A percentile compares a stretch with the other conserved stretches of the same genome.
Conservation (phyloP, 2,888 invertebrate genomes). For the Electrophaes corylata region DNA sequence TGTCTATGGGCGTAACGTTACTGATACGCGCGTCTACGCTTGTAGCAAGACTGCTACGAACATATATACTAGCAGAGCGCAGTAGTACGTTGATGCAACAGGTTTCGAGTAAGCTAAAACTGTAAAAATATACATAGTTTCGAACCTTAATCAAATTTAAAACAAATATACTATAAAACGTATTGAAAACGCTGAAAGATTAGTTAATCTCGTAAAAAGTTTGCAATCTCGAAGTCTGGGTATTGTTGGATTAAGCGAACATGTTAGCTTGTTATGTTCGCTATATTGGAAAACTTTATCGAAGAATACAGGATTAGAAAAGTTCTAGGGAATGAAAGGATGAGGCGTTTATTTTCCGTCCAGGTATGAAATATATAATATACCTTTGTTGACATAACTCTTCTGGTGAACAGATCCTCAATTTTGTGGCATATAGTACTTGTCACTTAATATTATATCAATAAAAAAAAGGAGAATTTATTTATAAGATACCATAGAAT, state of each 20-base stretch:
- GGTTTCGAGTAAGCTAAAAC: neutral
- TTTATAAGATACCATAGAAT: neutral
- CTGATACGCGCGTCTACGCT: neutral
- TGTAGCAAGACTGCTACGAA: neutral
- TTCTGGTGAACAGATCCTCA: neutral
- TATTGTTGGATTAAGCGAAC: conserved; percentile 59
- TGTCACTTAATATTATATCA: too few relatives aligned
- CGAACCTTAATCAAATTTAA: neutral
- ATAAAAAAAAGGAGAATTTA: neutral
- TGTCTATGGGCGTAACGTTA: neutral
- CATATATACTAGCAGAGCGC: neutral
- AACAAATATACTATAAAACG: neutral
- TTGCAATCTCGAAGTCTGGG: conserved; percentile 46
- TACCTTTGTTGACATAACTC: too few relatives aligned
- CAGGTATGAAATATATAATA: conserved; percentile 7
- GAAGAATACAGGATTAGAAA: conserved; percentile 73
- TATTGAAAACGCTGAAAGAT: conserved; percentile 45
- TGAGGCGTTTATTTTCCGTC: conserved; percentile 45
- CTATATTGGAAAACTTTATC: conserved; percentile 73
- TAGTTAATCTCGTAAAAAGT: conserved; percentile 52
- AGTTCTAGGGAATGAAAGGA: conserved; percentile 60
- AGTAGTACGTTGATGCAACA: neutral
- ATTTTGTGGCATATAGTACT: too few relatives aligned
- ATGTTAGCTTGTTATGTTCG: conserved; percentile 68
- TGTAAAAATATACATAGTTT: neutral